Base-by-base conservation (phyloP, 2,797 vertebrate genomes). In the Petrocephalus schoutedeni region DNA sequence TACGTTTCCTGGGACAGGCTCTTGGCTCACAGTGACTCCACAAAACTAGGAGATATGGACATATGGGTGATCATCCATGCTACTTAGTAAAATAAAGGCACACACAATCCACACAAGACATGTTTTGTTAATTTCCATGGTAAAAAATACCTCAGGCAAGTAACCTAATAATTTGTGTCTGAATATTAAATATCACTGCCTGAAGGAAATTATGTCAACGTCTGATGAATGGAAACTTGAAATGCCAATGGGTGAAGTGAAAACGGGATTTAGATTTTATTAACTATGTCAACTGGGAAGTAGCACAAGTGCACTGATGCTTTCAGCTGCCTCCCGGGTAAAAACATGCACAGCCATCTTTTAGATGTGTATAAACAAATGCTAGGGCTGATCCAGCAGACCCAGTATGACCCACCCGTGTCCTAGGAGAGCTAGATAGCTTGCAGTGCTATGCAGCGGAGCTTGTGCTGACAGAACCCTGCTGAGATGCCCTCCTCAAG, bases 161-260 rank as follows among this genome's bases (percentile, higher is more conserved):
- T 84, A 28, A 54, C 51, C 45, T 53, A 84, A 84, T 84, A 56
- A 16, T 53, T 84, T 84, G 51, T 84, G 82, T 54, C 28, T 53
- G 41, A 54, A 28, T 56, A 54, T 84, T 84, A 84, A 84, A 84
- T 54, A 84, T 84, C 45, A 16, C 5, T 23, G 82, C 51, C 23
- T 23, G 23, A 56, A 84, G 82, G 82, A 84, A 84, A 84, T 84
- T 53, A 23, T 84, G 82, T 84, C 82, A 84, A 56, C 54, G 82
- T 51, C 45, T 54, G 82, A 32, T 84, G 82, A 23, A 84, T 84
- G 53, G 82, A 84, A 83, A 53, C n/a, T 77, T 45, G 71, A 77
- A 80, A 49, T 80, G 74, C 45, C 19, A 80, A 80, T 45, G 16
- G 45, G 3, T 80, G 41, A 49, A 80, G n/a, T 80, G 41, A 80